Conservation (phyloP, 1,140 invertebrate genomes). For the Hetaerina americana region DNA sequence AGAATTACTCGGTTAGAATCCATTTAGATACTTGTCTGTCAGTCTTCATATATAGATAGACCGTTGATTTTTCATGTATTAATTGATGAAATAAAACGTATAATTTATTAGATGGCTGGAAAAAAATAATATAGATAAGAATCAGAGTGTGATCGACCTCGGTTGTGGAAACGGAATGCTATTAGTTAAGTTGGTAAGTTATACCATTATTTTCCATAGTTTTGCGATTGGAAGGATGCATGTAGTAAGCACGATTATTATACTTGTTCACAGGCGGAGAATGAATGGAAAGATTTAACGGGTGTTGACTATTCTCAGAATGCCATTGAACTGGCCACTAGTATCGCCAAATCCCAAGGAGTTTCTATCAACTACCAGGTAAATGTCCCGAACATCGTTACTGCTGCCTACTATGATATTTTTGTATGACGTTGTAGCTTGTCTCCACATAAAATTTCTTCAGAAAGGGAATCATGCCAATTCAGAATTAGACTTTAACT, state of each 20-base stretch:
- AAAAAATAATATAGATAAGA: background rate
- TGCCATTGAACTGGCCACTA: constrained; percentile 58
- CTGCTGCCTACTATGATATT: no score
- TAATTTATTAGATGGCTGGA: background rate
- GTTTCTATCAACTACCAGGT: background rate
- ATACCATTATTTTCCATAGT: background rate
- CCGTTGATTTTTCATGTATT: background rate
- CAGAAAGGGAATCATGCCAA: no score
- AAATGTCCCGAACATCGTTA: no score
- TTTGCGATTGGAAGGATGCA: background rate
- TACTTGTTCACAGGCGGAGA: constrained; percentile 33
- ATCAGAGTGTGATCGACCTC: constrained; percentile 25
- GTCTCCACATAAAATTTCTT: no score
- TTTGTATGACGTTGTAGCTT: no score
- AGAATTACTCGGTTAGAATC: constrained; percentile 50
- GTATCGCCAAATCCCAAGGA: constrained; percentile 38
- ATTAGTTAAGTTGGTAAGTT: constrained; percentile 52
- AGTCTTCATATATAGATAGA: constrained; percentile 28
- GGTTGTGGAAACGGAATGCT: constrained; percentile 88
- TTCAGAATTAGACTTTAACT: no score
- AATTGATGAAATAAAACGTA: background rate
- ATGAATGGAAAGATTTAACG: constrained; percentile 56
- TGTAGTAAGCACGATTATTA: background rate
- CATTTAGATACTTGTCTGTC: background rate
- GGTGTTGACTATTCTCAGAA: constrained; percentile 76